Conservation (phyloP, 30 jellyfish, hydroid and myxozoan species). For the Sanderia malayensis region DNA sequence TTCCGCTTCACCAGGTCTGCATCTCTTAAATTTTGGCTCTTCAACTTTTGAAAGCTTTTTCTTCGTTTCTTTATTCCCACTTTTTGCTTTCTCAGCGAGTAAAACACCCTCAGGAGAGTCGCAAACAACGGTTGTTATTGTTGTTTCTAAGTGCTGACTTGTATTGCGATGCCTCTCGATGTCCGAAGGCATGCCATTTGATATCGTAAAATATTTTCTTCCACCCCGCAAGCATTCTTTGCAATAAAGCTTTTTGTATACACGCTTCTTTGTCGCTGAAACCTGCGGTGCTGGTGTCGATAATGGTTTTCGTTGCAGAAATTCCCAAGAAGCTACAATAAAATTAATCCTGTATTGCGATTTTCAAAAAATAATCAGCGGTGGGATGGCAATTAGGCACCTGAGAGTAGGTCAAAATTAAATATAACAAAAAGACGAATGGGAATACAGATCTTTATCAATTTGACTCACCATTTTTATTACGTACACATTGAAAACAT, state of each 20-base stretch:
- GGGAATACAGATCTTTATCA: not conserved
- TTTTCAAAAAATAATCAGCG: no score
- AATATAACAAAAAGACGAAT: not conserved
- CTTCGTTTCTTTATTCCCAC: not conserved
- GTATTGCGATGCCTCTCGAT: not conserved
- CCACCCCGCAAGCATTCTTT: conserved; percentile 14
- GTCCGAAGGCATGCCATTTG: conserved; percentile 12
- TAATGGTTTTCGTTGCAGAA: not conserved
- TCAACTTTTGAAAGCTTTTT: not conserved
- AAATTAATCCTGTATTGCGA: not conserved
- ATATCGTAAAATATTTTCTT: conserved; percentile 1
- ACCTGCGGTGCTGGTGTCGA: not conserved
- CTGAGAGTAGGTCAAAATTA: not conserved
- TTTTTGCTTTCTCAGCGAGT: not conserved
- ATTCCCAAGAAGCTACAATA: conserved; percentile 14
- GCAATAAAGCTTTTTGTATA: not conserved
- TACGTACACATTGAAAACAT: conserved; percentile 1
- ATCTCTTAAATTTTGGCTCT: not conserved
- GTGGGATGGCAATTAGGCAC: no score
- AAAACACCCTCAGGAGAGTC: conserved; percentile 5
- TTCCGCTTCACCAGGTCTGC: not conserved
- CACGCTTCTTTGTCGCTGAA: not conserved
- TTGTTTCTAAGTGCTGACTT: conserved; percentile 2
- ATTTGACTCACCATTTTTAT: not conserved
- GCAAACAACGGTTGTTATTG: conserved; percentile 1